These are phyloP conservation scores for Charadrius vociferus DNA, from an alignment of 2,113 vertebrate species.

Conservation along the genomic window DNA sequence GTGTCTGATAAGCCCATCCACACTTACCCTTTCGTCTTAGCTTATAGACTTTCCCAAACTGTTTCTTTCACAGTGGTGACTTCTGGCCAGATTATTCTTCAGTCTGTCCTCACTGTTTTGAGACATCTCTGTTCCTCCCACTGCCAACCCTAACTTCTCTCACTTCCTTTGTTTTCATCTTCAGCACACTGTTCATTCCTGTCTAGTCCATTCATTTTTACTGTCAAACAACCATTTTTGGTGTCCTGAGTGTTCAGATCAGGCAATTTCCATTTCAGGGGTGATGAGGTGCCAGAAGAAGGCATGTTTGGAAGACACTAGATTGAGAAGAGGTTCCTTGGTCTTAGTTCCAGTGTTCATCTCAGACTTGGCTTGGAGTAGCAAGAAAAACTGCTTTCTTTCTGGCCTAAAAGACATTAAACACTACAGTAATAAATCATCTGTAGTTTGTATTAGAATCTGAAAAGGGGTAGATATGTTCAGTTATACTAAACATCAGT, in stretches of 20 bases:
- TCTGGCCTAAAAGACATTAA: not conserved
- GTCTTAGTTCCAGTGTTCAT: not conserved
- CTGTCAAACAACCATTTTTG: not conserved
- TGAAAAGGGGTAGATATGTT: not conserved
- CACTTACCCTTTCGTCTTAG: not conserved
- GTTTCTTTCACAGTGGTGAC: not conserved
- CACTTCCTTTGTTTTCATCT: not conserved
- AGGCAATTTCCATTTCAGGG: not conserved
- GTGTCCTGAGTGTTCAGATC: not conserved
- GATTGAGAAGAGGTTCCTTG: not conserved
- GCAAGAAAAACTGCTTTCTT: not conserved
- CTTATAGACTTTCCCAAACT: not conserved
- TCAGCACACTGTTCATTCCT: not conserved
- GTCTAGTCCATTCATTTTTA: not conserved
- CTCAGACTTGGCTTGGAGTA: not conserved
- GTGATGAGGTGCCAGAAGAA: not conserved
- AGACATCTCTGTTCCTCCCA: not conserved
- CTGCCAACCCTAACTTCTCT: not conserved
- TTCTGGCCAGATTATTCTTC: not conserved
- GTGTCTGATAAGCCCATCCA: not conserved
- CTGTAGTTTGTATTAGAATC: not conserved
- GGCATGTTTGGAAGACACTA: not conserved
- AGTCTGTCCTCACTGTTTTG: not conserved
- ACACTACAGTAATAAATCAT: fast-evolving
- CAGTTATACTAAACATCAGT: not conserved